A percentile compares a stretch with the other conserved stretches of the same genome.
Conservation (phyloP, 2,797 vertebrate genomes). For the Danio tinwini region DNA sequence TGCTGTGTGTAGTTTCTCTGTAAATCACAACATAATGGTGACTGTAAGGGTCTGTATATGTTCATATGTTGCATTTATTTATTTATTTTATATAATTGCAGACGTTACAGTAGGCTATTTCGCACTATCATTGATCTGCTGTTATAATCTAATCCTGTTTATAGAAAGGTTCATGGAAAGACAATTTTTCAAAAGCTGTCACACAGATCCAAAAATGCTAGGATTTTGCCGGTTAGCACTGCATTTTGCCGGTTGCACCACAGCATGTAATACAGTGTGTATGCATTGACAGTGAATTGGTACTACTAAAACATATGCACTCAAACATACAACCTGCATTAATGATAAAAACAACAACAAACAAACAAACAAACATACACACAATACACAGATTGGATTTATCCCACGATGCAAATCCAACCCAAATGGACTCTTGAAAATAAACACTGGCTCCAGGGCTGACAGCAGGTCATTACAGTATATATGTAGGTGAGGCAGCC, state of each 20-base stretch:
- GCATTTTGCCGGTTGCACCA: not conserved
- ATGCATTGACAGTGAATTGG: conserved; percentile 25
- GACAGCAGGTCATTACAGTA: not conserved
- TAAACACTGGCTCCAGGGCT: conserved; percentile 2
- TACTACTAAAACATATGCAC: conserved; percentile 4
- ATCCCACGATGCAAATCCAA: not conserved
- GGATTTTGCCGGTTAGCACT: conserved; percentile 51
- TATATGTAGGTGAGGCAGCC: not conserved
- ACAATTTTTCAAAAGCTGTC: conserved; percentile 43
- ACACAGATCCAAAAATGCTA: conserved; percentile 34
- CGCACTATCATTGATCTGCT: too few species aligned
- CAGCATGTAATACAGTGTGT: conserved; percentile 44
- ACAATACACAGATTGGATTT: conserved; percentile 1
- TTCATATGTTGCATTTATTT: too few species aligned
- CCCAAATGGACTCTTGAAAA: not conserved
- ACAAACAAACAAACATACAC: not conserved
- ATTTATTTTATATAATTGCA: too few species aligned
- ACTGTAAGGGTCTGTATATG: too few species aligned
- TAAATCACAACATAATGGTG: too few species aligned
- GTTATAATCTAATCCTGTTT: too few species aligned
- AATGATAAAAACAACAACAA: not conserved
- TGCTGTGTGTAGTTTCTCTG: too few species aligned
- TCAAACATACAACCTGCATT: not conserved
- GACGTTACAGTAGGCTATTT: too few species aligned
- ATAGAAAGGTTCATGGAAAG: not conserved